Percentiles rank a stretch among this genome's conserved stretches.
These are phyloP conservation scores for Zaprionus africanus DNA, from an alignment of 1,140 invertebrate genomes.

Conservation along the genomic window DNA sequence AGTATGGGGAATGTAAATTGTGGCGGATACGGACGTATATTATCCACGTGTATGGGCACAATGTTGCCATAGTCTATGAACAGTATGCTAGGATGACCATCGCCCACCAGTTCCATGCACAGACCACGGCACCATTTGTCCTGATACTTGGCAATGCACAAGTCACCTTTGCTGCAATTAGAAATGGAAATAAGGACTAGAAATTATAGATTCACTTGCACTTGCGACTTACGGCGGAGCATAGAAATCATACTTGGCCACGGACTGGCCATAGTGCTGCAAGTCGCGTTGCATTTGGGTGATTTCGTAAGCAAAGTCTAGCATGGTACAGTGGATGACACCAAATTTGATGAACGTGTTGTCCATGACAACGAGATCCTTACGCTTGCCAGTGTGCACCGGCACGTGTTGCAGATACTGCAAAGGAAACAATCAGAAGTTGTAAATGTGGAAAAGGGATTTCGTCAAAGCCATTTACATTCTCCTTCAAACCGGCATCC, in stretches of 20 bases:
- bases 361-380: constrained; percentile 72
- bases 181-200: not conserved
- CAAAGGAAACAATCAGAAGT: not conserved
- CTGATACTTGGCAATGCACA: constrained; percentile 73
- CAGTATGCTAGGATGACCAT: constrained; percentile 77
- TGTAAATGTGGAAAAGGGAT: not conserved
- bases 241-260: constrained; percentile 37
- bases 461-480: constrained; percentile 32
- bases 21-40: constrained; percentile 70
- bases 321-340: constrained; percentile 64
- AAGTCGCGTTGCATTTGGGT: constrained; percentile 64
- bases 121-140: constrained; percentile 74
- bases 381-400: constrained; percentile 55
- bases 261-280: constrained; percentile 60
- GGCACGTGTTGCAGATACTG: constrained; percentile 56
- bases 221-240: constrained; percentile 55
- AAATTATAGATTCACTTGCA: not conserved
- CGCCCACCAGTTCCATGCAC: constrained; percentile 74
- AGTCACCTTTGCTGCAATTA: constrained; percentile 46
- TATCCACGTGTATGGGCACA: constrained; percentile 42
- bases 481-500: constrained; percentile 35
- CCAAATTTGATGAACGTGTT: constrained; percentile 61
- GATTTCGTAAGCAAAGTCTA: constrained; percentile 57
- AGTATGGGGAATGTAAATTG: constrained; percentile 68
- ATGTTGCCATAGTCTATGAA: constrained; percentile 81